Evolutionary conservation across 2,113 vertebrate genomes (phyloP).

Genomic region (Mormoops blainvillei): DNA sequence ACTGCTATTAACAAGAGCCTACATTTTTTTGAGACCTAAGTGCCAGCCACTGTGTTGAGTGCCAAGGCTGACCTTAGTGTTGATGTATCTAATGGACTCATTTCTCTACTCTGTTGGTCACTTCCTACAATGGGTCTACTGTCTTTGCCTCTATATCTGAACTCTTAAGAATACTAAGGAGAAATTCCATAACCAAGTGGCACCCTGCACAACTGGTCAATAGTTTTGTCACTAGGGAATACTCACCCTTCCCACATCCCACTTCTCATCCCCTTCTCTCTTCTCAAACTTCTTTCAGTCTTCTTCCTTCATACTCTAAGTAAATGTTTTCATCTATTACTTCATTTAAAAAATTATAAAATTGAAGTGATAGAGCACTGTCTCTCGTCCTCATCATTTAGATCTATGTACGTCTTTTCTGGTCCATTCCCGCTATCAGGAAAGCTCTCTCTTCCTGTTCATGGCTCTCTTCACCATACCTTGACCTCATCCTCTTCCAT

Average conservation of each 20-base stretch:
- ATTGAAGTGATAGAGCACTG: background rate
- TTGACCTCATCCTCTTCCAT: background rate
- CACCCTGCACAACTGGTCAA: accelerated
- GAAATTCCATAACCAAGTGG: background rate
- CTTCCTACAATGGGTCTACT: background rate
- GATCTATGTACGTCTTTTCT: background rate
- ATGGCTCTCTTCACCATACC: background rate
- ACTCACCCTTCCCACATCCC: background rate
- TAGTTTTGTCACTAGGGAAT: accelerated
- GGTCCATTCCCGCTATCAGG: accelerated
- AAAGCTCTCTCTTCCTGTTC: background rate
- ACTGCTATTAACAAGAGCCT: background rate
- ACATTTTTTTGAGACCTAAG: background rate
- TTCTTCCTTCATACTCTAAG: background rate
- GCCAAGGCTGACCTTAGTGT: background rate
- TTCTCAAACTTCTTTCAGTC: background rate
- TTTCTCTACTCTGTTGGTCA: background rate
- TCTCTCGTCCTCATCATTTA: background rate
- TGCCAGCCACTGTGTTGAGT: background rate
- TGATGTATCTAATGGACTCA: background rate
- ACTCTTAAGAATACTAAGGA: background rate
- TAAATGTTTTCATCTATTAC: background rate
- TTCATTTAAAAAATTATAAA: background rate
- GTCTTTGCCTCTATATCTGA: background rate
- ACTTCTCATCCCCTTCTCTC: background rate